Evolutionary conservation across 2,888 invertebrate genomes (phyloP), one percentile per base, ranked within the genome.

Genomic region (Amphipyra tragopoginis): DNA sequence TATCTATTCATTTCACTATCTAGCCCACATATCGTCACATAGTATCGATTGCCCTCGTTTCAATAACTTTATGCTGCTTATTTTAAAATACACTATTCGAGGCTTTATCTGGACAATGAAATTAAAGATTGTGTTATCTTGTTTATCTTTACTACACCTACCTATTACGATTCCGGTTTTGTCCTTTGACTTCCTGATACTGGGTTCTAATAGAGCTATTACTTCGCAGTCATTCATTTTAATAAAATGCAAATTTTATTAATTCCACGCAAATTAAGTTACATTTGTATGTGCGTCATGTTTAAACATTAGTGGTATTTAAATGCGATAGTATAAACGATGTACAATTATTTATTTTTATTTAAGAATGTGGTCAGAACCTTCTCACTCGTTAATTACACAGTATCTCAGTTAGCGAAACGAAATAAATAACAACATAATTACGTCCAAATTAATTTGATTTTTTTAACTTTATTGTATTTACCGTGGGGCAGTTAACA

Each of bases 41-140:
- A 49, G 58, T 71, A 88, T 88, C 78, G 88, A 88, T 88, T 81
- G 86, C 75, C 87, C 86, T 81, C 81, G 66, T 82, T 87, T 75
- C 72, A 74, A 79, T 79, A 76, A 72, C 51, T 74, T 63, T 48
- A 68, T 61, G 57, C 54, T 52, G 59, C 43, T 50, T 65, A 75
- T 72, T 71, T 68, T 53, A 72, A 66, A 69, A 13, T 9, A 58
- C 50, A 57, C 50, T 5, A 39, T 53, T 60, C 55, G 47, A 54
- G 40, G 11, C 14, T 50, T 68, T 70, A 73, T 72, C 75, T 65
- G 55, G n/a, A 45, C 49, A 42, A 55, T 50, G 72, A 72, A 71
- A 42, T 65, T 36, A 29, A 5, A 53, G 53, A 74, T 62, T 56
- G 34, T 50, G 43, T 49, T 71, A 73, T 73, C 59, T 55, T 42